Percentiles rank a stretch among this genome's conserved stretches.
Conservation (phyloP, 2,888 invertebrate species). For the Petrolisthes manimaculis region DNA sequence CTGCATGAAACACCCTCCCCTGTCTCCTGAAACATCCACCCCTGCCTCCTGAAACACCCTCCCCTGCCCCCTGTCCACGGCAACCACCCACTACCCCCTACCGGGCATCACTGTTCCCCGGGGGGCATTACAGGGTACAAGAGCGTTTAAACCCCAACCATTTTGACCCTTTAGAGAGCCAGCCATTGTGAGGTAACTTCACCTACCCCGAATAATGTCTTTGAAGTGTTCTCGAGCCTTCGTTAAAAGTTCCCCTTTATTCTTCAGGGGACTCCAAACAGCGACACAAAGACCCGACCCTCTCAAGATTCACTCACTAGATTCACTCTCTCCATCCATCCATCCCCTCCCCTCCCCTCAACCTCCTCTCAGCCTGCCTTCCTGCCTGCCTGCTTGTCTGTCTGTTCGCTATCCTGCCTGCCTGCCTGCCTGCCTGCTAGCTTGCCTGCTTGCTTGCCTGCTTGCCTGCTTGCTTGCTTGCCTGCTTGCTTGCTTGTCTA, state of each 20-base stretch:
- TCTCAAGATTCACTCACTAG: conserved; percentile 38
- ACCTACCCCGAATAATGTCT: conserved; percentile 49
- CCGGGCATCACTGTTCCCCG: background rate
- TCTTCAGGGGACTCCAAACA: conserved; percentile 32
- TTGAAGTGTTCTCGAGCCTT: conserved; percentile 47
- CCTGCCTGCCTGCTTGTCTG: background rate
- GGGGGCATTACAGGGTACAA: background rate
- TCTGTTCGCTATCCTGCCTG: background rate
- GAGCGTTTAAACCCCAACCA: conserved; percentile 41
- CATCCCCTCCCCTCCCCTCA: background rate
- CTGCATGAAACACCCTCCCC: no score
- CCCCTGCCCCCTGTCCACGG: no score
- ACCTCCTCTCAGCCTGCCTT: background rate
- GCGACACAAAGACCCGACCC: conserved; percentile 13
- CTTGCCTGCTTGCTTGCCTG: no score
- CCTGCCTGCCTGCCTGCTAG: no score
- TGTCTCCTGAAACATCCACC: background rate
- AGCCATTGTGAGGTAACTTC: conserved; percentile 46
- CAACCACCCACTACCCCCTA: no score
- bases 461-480: background rate
- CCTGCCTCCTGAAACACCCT: background rate
- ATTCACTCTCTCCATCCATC: background rate
- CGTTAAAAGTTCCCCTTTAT: conserved; percentile 41
- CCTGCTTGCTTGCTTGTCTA: background rate
- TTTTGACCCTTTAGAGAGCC: conserved; percentile 39